Base-by-base conservation (phyloP, 2,797 vertebrate species). In the Coregonus sp. region DNA sequence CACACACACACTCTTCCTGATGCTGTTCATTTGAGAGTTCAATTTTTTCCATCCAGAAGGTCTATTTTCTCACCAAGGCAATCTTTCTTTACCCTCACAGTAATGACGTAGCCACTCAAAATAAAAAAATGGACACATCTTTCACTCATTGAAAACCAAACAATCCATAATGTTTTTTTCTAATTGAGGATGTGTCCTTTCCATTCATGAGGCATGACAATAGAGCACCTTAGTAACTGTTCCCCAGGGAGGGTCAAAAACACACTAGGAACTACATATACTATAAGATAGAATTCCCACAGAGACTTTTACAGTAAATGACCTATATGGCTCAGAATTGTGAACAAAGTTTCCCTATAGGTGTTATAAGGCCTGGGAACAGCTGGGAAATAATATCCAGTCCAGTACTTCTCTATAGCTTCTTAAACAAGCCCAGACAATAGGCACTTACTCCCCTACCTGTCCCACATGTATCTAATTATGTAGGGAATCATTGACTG, bases 391-490 rank as follows among this genome's bases (percentile, higher is more conserved):
- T 16, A 54, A 5, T 54, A 56, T 15, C 51, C 20, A 9, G 16
- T n/a, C 70, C 40, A 15, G 12, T 52, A 54, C 12, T 33, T 31
- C 3, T 25, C 51, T 71, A 50, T 51, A 71, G 70, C 14, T 65
- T 65, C n/a, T 16, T 5, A 59, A 59, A 33, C 3, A 67, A 33
- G 29, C 29, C 29, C 29, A 31, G 12, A 31, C 12, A 16, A 47
- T 47, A 47, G 40, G 9, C 82, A 78, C 82, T 76, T 83, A 20
- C 80, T 82, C 72, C 70, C 76, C 81, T 91, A 92, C 91, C 92
- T 93, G 87, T 88, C 86, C 86, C 78, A 78, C 82, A 81, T 89
- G 85, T 84, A 87, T 87, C 89, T 92, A 90, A 92, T 93, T 86
- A 92, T 91, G 84, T 84, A 74, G 85, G 56, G 31, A 74, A 89